Percentiles rank a stretch among this genome's conserved stretches.
These are phyloP conservation scores for Brachionus paranguensis DNA, from an alignment of 1,140 invertebrate species.

Conservation along the genomic window DNA sequence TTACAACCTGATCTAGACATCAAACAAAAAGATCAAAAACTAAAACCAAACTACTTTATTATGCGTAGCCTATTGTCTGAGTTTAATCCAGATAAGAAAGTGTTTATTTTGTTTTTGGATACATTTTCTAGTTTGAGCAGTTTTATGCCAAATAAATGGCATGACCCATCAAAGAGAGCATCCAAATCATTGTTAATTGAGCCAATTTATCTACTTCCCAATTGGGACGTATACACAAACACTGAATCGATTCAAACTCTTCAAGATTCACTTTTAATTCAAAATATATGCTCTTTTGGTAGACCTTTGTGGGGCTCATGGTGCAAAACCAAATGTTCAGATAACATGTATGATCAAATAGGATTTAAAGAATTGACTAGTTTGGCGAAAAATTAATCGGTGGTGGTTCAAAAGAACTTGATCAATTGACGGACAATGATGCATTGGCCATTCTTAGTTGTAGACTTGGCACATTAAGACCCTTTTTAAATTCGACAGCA, in stretches of 20 bases:
- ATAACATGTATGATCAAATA: not conserved
- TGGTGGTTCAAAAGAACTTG: too few relatives aligned
- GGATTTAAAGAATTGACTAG: not conserved
- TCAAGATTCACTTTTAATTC: not conserved
- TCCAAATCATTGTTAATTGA: not conserved
- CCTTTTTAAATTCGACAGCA: not conserved
- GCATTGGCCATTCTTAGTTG: not conserved
- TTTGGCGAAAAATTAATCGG: too few relatives aligned
- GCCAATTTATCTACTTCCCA: not conserved
- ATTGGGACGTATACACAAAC: not conserved
- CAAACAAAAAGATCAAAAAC: not conserved
- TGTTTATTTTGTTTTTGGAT: not conserved
- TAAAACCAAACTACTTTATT: not conserved
- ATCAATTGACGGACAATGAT: not conserved
- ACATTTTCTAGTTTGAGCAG: not conserved
- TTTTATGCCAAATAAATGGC: not conserved
- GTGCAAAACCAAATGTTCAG: not conserved
- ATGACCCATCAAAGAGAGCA: not conserved
- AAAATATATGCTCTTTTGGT: not conserved
- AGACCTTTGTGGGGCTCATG: not conserved
- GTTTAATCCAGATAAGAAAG: not conserved
- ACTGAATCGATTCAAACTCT: not conserved
- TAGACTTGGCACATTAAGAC: not conserved
- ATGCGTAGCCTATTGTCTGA: not conserved
- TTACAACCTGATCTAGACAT: not conserved